Base-by-base conservation (phyloP, 2,888 invertebrate species). In the Hyppa rectilinea region DNA sequence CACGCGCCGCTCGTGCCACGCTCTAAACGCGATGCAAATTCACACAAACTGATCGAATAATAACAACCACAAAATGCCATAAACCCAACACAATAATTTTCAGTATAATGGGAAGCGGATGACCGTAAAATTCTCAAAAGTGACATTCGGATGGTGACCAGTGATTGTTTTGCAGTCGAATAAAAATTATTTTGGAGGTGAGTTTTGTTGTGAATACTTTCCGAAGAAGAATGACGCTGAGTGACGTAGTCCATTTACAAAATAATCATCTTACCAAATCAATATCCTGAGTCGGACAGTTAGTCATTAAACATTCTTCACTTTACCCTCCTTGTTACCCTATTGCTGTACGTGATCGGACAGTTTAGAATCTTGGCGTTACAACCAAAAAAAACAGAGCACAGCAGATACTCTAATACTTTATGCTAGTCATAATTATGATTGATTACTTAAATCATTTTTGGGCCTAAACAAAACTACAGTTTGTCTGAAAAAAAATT, bases 181-280 rank as follows among this genome's bases (percentile, higher is more conserved):
- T 75, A 71, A 75, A 78, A 80, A 84, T 80, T 75, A 82, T 88
- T 87, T 87, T 80, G 81, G 83, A 85, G 87, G 89, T 89, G 83
- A 89, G 89, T 90, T 89, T 68, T 88, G 87, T 87, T 87, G 83
- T 87, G 82, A 83, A 83, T 86, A 81, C 76, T 85, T 78, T 79
- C 75, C 71, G 73, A 71, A 69, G 65, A 85, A 79, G 81, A 85
- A 85, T 87, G 86, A 84, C 80, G 83, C 76, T 76, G 65, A 61
- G 80, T 85, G 69, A 78, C 76, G 67, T 74, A 69, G 74, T 78
- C 52, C 66, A 86, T 87, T 87, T 85, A 83, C 83, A 86, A 88
- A 89, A 87, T 86, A 86, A 81, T 78, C 71, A 72, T 77, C 71
- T 65, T 66, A 70, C 50, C 65, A 40, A 68, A 72, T 63, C 76